phyloP scores from a whole-genome alignment of 2,113 vertebrate species.

The Callipepla californica region DNA sequence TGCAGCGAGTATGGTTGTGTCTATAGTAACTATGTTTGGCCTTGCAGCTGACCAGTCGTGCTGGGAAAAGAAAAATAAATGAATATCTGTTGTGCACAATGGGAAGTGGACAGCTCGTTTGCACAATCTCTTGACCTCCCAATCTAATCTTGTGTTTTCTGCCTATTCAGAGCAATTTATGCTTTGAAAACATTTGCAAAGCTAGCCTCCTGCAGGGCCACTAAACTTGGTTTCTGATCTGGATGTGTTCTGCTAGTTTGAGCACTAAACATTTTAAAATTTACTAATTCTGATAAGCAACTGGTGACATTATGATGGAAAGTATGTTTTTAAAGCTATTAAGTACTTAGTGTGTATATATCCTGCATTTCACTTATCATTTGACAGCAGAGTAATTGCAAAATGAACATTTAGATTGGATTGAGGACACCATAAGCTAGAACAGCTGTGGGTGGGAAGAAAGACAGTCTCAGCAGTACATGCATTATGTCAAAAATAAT shows the following conservation, averaged over 20 bases:
- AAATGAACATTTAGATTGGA: slow-evolving; percentile 55
- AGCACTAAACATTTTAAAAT: slow-evolving; percentile 49
- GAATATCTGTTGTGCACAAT: neutral
- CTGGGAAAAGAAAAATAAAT: slow-evolving; percentile 2
- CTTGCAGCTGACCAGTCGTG: neutral
- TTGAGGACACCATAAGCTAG: slow-evolving; percentile 39
- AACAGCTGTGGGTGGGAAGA: slow-evolving; percentile 26
- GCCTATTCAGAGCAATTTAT: slow-evolving; percentile 19
- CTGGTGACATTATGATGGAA: slow-evolving; percentile 38
- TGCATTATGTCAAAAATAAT: neutral
- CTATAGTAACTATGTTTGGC: neutral
- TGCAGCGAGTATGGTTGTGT: neutral
- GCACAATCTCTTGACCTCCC: slow-evolving; percentile 41
- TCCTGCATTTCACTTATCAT: slow-evolving; percentile 50
- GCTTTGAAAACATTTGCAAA: slow-evolving; percentile 41
- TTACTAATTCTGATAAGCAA: slow-evolving; percentile 52
- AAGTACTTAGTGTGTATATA: slow-evolving; percentile 39
- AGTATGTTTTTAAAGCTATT: slow-evolving; percentile 66
- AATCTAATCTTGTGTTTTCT: slow-evolving; percentile 18
- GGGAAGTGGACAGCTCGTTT: neutral
- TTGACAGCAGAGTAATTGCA: slow-evolving; percentile 62
- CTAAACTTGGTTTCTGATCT: slow-evolving; percentile 3
- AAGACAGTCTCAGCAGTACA: neutral
- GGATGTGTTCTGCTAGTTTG: neutral
- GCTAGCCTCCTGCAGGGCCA: neutral